Base-by-base conservation (phyloP, 2,888 invertebrate species). In the Cacoxenus indagator region DNA sequence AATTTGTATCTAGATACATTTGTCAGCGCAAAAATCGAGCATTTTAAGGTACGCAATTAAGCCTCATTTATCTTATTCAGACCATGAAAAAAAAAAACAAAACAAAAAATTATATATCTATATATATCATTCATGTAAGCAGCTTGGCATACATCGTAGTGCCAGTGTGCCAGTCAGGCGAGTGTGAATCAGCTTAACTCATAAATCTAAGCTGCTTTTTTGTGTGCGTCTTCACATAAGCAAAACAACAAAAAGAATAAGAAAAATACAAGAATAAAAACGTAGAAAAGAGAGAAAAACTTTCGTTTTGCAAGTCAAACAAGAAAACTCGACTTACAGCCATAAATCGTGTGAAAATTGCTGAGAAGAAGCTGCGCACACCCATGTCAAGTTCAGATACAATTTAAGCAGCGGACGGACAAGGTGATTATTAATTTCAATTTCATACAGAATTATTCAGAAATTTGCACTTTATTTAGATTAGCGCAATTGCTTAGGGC, bases 21-120 rank as follows among this genome's bases (percentile, higher is more conserved):
- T 37, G 37, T 37, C 37, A 11, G 14, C 9, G 37, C 37, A 37
- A 8, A 37, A 37, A 72, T 70, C 67, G 75, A 73, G 73, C 66
- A 31, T 55, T 27, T 57, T 64, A 48, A n/a, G 17, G 37, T 64
- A 67, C 70, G 78, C 81, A 78, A 78, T 78, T 78, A 81, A 75
- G 70, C 79, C 71, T 71, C 72, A 79, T 81, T 78, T 81, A 81
- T 78, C 78, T 79, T 79, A 73, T 71, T 81, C 48, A 48, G 19
- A 48, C 6, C 48, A 3, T 37, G 9, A 1, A 37, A 37, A 37
- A 37, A 37, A 1, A 37, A 37, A 4, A 37, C 1, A 1, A 37
- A 37, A 37, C 1, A 8, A 6, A 31, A 37, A 37, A 37, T 14
- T 37, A n/a, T n/a, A n/a, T n/a, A n/a, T 37, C 37, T 11, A 31